Evolutionary conservation across 2,888 invertebrate genomes (phyloP).

Genomic region (Folsomia manolachei): DNA sequence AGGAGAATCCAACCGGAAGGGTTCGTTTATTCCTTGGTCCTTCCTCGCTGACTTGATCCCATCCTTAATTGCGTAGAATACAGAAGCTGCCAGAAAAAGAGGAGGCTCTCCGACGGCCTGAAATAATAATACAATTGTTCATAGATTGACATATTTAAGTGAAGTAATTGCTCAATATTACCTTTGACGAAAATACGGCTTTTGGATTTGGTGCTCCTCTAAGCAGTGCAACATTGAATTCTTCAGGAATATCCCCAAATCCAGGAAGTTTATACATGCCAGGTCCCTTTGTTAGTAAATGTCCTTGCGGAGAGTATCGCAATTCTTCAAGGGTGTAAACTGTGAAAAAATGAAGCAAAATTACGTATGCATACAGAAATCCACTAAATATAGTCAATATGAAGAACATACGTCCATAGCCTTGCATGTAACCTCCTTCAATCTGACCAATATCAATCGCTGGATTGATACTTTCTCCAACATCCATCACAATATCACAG

Average conservation of each 20-base stretch:
- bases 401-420: too few relatives aligned
- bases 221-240: conserved; percentile 87
- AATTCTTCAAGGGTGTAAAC: conserved; percentile 86
- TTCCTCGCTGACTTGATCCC: conserved; percentile 77
- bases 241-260: conserved; percentile 69
- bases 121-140: conserved; percentile 4
- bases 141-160: too few relatives aligned
- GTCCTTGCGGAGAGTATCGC: conserved; percentile 79
- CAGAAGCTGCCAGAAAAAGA: conserved; percentile 79
- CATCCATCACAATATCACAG: conserved; percentile 94
- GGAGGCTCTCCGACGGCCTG: conserved; percentile 96
- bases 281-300: conserved; percentile 79
- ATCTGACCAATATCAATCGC: conserved; percentile 96
- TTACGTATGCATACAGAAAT: too few relatives aligned
- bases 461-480: conserved; percentile 83
- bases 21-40: conserved; percentile 63
- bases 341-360: too few relatives aligned
- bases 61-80: conserved; percentile 84
- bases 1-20: conserved; percentile 72
- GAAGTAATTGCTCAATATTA: conserved; percentile 52
- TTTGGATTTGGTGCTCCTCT: conserved; percentile 86
- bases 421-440: conserved; percentile 92
- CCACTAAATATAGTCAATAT: too few relatives aligned
- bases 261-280: conserved; percentile 90
- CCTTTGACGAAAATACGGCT: conserved; percentile 94